These are phyloP conservation scores for Panulirus ornatus DNA, from an alignment of 1,140 invertebrate genomes.

Conservation along the genomic window DNA sequence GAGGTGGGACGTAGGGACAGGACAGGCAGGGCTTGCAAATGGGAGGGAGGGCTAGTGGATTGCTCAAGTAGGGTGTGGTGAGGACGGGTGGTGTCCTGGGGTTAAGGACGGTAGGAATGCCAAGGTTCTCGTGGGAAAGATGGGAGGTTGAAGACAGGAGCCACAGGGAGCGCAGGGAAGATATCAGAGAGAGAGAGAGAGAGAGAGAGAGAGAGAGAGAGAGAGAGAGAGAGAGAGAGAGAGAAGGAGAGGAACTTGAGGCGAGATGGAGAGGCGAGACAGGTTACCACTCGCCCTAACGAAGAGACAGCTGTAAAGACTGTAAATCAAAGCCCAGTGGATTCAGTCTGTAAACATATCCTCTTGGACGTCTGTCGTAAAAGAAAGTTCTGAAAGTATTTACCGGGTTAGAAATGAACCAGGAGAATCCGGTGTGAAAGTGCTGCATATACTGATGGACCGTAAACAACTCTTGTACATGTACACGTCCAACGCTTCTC, in stretches of 20 bases:
- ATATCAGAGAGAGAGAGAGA: background rate
- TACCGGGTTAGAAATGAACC: no score
- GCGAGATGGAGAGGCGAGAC: background rate
- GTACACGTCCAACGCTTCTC: no score
- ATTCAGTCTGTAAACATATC: no score
- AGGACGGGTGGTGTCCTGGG: background rate
- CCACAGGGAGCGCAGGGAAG: background rate
- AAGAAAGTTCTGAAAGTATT: no score
- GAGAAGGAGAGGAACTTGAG: background rate
- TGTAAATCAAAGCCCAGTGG: no score
- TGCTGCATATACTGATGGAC: no score
- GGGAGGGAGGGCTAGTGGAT: no score
- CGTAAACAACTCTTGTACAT: no score
- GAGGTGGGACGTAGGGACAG: background rate
- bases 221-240: background rate
- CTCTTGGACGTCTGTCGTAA: no score
- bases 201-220: background rate
- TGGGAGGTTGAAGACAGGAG: background rate
- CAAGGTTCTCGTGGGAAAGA: background rate
- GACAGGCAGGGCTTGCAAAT: background rate
- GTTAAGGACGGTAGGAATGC: background rate
- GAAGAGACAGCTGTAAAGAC: no score
- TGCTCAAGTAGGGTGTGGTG: background rate
- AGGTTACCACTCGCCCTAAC: no score
- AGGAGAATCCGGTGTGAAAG: no score